Percentiles rank a stretch among this genome's conserved stretches.
phyloP scores from a whole-genome alignment of 1,140 invertebrate genomes.

The Aplysia californica region DNA sequence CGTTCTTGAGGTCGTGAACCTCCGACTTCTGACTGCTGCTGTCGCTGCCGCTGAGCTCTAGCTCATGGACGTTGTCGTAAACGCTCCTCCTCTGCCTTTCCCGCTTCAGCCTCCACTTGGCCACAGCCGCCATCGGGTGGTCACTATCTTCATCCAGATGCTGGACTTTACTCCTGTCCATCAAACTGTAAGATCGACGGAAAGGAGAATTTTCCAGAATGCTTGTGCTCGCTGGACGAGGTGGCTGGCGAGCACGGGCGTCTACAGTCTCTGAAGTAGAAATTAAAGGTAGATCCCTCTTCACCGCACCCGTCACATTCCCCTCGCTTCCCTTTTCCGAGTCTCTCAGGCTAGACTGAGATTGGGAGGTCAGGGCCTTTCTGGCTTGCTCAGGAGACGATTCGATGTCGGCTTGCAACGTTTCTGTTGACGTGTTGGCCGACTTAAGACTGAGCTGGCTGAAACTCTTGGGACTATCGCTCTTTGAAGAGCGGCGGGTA shows the following conservation, averaged over 20 bases:
- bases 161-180: slow-evolving; percentile 26
- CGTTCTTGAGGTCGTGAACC: slow-evolving; percentile 51
- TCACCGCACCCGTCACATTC: background rate
- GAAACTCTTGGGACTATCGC: slow-evolving; percentile 55
- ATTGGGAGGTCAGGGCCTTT: background rate
- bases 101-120: slow-evolving; percentile 55
- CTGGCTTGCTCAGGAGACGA: slow-evolving; percentile 43
- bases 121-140: slow-evolving; percentile 43
- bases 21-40: slow-evolving; percentile 23
- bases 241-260: background rate
- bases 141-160: slow-evolving; percentile 40
- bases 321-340: background rate
- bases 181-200: slow-evolving; percentile 18
- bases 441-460: slow-evolving; percentile 58
- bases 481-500: slow-evolving; percentile 43
- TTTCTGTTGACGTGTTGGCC: slow-evolving; percentile 61
- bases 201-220: background rate
- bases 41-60: slow-evolving; percentile 15
- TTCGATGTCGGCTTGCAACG: slow-evolving; percentile 49
- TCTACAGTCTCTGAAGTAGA: no score
- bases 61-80: slow-evolving; percentile 50
- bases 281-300: background rate
- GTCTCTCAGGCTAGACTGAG: background rate
- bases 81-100: slow-evolving; percentile 38
- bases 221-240: background rate